Percentiles rank a stretch among this genome's conserved stretches.
Conservation (phyloP, 2,113 vertebrate genomes). For the Oceanodroma tethys region DNA sequence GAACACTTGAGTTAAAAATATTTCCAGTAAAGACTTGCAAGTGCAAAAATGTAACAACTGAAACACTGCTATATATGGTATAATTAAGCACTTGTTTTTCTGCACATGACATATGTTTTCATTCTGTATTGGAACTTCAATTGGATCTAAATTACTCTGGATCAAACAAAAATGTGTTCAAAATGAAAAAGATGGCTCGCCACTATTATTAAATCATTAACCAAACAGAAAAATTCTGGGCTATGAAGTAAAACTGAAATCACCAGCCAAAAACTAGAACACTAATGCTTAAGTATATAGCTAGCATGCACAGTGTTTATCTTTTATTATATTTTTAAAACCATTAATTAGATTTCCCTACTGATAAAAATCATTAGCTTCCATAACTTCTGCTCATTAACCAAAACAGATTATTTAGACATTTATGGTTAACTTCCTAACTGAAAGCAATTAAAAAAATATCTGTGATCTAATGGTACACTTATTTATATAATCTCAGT, state of each 20-base stretch:
- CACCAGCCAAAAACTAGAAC: constrained; percentile 40
- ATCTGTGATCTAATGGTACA: neutral
- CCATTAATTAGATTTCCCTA: constrained; percentile 23
- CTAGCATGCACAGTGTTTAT: neutral
- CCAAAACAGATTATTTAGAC: constrained; percentile 18
- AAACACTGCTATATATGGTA: constrained; percentile 53
- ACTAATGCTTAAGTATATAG: constrained; percentile 22
- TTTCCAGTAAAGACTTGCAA: constrained; percentile 58
- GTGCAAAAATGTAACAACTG: constrained; percentile 61
- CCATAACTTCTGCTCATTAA: constrained; percentile 14
- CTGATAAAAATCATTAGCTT: constrained; percentile 29
- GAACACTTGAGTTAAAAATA: constrained; percentile 68
- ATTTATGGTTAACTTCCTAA: constrained; percentile 35
- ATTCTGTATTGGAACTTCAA: constrained; percentile 62
- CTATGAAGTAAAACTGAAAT: constrained; percentile 48
- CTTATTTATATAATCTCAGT: neutral
- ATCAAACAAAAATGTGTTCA: constrained; percentile 61
- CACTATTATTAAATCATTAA: constrained; percentile 68
- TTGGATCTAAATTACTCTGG: constrained; percentile 58
- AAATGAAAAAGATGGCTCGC: constrained; percentile 62
- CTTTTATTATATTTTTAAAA: neutral
- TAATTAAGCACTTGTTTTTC: constrained; percentile 68
- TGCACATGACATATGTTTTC: constrained; percentile 61
- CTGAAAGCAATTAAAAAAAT: constrained; percentile 31
- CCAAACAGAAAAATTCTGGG: constrained; percentile 54